Conservation (phyloP, 2,113 vertebrate genomes). For the Cyprinodon brontotheroides region DNA sequence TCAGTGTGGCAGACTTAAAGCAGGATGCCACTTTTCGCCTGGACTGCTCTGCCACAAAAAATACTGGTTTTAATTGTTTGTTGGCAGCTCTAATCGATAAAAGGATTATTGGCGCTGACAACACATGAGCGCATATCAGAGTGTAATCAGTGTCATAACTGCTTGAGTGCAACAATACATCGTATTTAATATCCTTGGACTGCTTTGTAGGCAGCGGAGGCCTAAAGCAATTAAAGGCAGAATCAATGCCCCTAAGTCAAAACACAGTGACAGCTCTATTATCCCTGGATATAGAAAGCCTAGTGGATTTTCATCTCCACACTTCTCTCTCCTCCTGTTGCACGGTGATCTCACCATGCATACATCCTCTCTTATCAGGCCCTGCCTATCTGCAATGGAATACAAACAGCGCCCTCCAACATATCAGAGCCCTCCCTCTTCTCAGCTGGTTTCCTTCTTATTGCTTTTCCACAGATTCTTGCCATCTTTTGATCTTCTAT, state of each 20-base stretch:
- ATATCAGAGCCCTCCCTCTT: constrained; percentile 25
- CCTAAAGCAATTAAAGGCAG: constrained; percentile 76
- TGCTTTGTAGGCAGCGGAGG: constrained; percentile 53
- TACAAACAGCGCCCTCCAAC: constrained; percentile 18
- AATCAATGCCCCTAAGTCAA: constrained; percentile 77
- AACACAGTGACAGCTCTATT: constrained; percentile 78
- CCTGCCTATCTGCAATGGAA: constrained; percentile 36
- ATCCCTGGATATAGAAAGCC: constrained; percentile 65
- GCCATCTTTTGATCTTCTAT: constrained; percentile 2
- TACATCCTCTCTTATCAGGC: constrained; percentile 30
- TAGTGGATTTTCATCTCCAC: constrained; percentile 28
- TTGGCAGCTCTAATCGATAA: constrained; percentile 59
- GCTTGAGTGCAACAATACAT: constrained; percentile 69
- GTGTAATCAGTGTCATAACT: constrained; percentile 75
- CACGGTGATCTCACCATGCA: constrained; percentile 9
- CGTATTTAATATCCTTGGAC: constrained; percentile 69
- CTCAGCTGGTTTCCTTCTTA: neutral
- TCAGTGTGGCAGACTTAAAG: constrained; percentile 34
- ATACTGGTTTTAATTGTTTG: constrained; percentile 54
- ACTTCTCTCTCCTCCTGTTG: constrained; percentile 19
- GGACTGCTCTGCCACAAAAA: constrained; percentile 48
- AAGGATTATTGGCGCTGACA: constrained; percentile 69
- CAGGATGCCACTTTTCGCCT: neutral
- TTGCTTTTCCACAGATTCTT: neutral
- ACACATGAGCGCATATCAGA: constrained; percentile 72